These are phyloP conservation scores for Muscina levida DNA, from an alignment of 2,888 invertebrate species.

Conservation along the genomic window DNA sequence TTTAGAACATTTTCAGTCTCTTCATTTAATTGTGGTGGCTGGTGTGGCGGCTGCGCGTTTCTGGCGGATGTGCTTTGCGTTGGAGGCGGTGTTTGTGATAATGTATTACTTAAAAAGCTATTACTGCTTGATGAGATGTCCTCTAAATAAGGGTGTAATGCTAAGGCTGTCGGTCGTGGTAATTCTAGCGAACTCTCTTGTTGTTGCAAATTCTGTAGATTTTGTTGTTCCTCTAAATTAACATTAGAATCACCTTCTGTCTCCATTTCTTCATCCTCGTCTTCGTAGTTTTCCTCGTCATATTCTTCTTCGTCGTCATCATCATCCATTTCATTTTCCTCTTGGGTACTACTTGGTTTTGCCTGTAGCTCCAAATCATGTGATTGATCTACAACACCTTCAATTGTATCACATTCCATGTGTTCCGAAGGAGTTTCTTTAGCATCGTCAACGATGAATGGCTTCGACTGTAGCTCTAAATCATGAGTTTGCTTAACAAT, in stretches of 20 bases:
- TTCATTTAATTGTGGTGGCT: slow-evolving; percentile 68
- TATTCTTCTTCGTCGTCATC: slow-evolving; percentile 20
- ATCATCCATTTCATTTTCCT: not conserved
- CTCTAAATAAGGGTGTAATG: slow-evolving; percentile 63
- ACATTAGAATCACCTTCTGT: slow-evolving; percentile 5
- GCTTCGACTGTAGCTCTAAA: not conserved
- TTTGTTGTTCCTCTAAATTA: slow-evolving; percentile 73
- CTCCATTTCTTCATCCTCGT: slow-evolving; percentile 30
- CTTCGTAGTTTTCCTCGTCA: not conserved
- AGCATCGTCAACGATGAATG: not conserved
- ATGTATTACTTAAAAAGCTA: slow-evolving; percentile 54
- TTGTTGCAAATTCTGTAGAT: slow-evolving; percentile 71
- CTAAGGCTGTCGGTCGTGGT: slow-evolving; percentile 55
- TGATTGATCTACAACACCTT: slow-evolving; percentile 39
- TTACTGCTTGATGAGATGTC: slow-evolving; percentile 65
- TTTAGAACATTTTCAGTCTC: slow-evolving; percentile 78
- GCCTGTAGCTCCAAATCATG: slow-evolving; percentile 39
- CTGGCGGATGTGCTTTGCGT: slow-evolving; percentile 7
- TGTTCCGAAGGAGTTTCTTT: slow-evolving; percentile 3
- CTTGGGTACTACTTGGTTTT: slow-evolving; percentile 25
- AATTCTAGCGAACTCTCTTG: slow-evolving; percentile 13
- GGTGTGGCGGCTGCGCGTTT: slow-evolving; percentile 18
- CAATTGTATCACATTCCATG: slow-evolving; percentile 22
- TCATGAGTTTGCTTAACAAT: not conserved
- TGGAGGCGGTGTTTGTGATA: slow-evolving; percentile 57